Evolutionary conservation across 2,888 invertebrate species (phyloP).

Genomic region (Lathronympha strigana): DNA sequence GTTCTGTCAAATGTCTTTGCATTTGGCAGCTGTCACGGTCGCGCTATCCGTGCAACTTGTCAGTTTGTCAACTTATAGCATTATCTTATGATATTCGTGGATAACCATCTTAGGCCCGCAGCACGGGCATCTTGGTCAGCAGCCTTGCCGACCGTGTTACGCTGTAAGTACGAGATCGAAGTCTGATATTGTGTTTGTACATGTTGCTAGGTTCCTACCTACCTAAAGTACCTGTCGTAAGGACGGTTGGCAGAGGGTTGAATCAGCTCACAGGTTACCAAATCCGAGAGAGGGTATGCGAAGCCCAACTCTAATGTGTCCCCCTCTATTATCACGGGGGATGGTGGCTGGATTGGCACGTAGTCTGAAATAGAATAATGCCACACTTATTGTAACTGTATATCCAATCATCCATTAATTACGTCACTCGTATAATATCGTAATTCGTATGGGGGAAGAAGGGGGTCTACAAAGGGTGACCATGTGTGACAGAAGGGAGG

Average conservation of each 20-base stretch:
- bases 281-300: constrained; percentile 56
- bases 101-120: too few relatives aligned
- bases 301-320: constrained; percentile 60
- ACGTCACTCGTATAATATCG: too few relatives aligned
- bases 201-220: constrained; percentile 5
- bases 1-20: too few relatives aligned
- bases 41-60: too few relatives aligned
- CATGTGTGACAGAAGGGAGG: too few relatives aligned
- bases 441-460: too few relatives aligned
- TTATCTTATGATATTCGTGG: too few relatives aligned
- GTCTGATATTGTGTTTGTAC: not conserved
- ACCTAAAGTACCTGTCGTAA: constrained; percentile 55
- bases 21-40: too few relatives aligned
- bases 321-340: constrained; percentile 50
- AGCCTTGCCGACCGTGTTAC: too few relatives aligned
- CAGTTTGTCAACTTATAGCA: too few relatives aligned
- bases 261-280: constrained; percentile 63
- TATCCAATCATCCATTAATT: not conserved
- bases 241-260: constrained; percentile 54
- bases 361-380: constrained; percentile 60
- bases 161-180: not conserved
- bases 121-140: too few relatives aligned
- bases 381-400: not conserved
- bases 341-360: constrained; percentile 49
- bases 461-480: too few relatives aligned